Evolutionary conservation across 2,888 invertebrate species (phyloP), one percentile per base, ranked within the genome.

Genomic region (Steromphala cineraria): DNA sequence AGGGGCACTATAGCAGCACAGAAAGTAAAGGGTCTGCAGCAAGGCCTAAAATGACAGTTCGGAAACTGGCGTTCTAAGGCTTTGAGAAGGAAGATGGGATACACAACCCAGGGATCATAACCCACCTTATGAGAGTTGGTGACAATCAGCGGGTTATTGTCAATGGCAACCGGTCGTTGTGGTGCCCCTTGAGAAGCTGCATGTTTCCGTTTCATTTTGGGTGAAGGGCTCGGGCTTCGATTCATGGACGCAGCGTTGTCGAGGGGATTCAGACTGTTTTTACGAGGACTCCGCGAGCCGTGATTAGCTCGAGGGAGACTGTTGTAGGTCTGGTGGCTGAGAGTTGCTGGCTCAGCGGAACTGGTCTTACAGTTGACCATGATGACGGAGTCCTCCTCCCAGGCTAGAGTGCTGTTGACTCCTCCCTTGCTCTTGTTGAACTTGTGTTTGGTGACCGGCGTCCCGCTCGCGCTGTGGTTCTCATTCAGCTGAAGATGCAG

Each of bases 101-200:
- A 36, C 36, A 36, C 8, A 36, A 36, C 5, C 5, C 46, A 46
- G 4, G 7, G 5, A 46, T 10, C 13, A 13, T 46, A 8, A 46
- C 46, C 46, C 86, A 95, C 96, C 94, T 96, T 96, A 86, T 95
- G 95, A 8, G 94, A 93, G 89, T 95, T 95, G 62, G 95, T 94
- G 8, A 95, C 95, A 7, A 97, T 95, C 82, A 97, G 94, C 77
- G 95, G 95, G 82, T 95, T 95, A 94, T 97, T 97, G 92, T 97
- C 96, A 79, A 97, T 96, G 67, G 96, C 95, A 0, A 96, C 96
- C 0, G 97, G 97, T 84, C 93, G 87, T 77, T 85, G 87, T 21
- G 89, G 87, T 2, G 83, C 56, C 21, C 83, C 53, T n/a, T 75
- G 53, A 4, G 78, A 62, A 10, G 82, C 17, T 13, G 80, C 75